Percentiles rank a stretch among this genome's conserved stretches.
These are phyloP conservation scores for Deilephila elpenor DNA, from an alignment of 2,888 invertebrate genomes.

Conservation along the genomic window DNA sequence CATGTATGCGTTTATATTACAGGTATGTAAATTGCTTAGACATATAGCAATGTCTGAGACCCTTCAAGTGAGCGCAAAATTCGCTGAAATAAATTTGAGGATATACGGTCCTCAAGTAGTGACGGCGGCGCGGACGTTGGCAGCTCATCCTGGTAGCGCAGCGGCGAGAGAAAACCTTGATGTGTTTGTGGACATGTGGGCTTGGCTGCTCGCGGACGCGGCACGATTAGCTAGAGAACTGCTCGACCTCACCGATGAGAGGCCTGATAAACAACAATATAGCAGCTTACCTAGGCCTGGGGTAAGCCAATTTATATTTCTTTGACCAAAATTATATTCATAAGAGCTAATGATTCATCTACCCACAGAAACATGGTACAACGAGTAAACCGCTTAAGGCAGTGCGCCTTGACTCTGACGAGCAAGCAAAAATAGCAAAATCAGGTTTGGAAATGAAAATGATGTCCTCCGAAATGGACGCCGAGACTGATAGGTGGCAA, in stretches of 20 bases:
- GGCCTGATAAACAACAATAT: conserved; percentile 86
- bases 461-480: conserved; percentile 96
- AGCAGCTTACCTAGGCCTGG: conserved; percentile 97
- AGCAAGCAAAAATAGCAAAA: conserved; percentile 98
- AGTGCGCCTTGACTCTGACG: conserved; percentile 95
- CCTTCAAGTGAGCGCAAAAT: conserved; percentile 97
- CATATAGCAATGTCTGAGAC: conserved; percentile 98
- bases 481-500: conserved; percentile 98
- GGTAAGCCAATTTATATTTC: conserved; percentile 83
- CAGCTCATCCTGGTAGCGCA: conserved; percentile 95
- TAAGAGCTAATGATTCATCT: not conserved
- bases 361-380: conserved; percentile 95
- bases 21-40: conserved; percentile 97
- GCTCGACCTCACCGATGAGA: conserved; percentile 89
- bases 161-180: conserved; percentile 99
- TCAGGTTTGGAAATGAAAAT: conserved; percentile 98
- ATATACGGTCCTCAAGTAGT: conserved; percentile 98
- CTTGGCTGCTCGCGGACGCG: conserved; percentile 96
- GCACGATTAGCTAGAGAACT: conserved; percentile 95
- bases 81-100: conserved; percentile 97
- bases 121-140: conserved; percentile 96
- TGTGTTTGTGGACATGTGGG: conserved; percentile 98
- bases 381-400: conserved; percentile 97
- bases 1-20: conserved; percentile 36
- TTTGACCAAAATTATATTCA: not conserved